Base-by-base conservation (phyloP, 2,888 invertebrate species). In the Andrena minutula region DNA sequence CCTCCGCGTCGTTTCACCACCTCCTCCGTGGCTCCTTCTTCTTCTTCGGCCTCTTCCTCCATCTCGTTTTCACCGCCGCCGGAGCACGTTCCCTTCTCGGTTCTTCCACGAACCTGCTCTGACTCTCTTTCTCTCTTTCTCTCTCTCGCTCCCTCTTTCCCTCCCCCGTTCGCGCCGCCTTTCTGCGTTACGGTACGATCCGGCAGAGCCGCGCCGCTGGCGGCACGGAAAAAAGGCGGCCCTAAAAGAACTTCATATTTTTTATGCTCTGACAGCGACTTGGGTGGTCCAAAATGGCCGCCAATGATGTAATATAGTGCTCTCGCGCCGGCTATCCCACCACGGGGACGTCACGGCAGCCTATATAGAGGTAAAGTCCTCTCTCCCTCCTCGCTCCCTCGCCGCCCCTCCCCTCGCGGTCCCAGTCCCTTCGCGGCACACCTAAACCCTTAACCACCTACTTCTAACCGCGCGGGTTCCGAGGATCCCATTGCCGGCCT, bases 251-350 rank as follows among this genome's bases (percentile, higher is more conserved):
- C 93, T 94, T 93, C 92, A 94, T 94, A 94, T 93, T 93, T 93
- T 94, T 94, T 93, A 93, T 93, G 90, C 92, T 91, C 93, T 91
- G 93, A 93, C 93, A 93, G 93, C 93, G 85, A 91, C 94, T 93
- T 94, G 94, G 94, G 94, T 94, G 94, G 94, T 93, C 94, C 93
- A 93, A 93, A 94, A 94, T 94, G 94, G 94, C 94, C 92, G 93
- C 91, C 93, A 93, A 93, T 93, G 93, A 94, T 93, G 93, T 93
- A 93, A 93, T 93, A 93, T 92, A 93, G 91, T 92, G 91, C 91
- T 91, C 90, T 89, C 87, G 86, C 89, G 86, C 89, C 85, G 72
- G 74, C 75, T 75, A 76, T 82, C 77, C 74, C 84, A 82, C 74
- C 82, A 77, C 82, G 72, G 41, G 51, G 58, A 77, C 88, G 84